Conservation (phyloP, 2,888 invertebrate genomes). For the Orchestes rusci region DNA sequence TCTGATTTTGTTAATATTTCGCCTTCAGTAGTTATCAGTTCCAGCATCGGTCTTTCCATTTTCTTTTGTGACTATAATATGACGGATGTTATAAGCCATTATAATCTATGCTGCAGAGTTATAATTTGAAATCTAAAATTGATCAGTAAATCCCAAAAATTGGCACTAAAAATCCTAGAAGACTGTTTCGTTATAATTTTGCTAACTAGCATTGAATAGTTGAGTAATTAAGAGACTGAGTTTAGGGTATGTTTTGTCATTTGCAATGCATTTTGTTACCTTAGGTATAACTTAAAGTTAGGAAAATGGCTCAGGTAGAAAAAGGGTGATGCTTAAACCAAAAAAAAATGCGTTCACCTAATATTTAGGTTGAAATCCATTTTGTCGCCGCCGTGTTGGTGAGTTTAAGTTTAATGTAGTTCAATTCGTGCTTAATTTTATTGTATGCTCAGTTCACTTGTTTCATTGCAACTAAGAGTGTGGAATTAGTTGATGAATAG, state of each 20-base stretch:
- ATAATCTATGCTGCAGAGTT: too few species aligned
- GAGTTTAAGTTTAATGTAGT: not conserved
- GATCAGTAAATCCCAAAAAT: too few species aligned
- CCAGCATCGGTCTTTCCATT: too few species aligned
- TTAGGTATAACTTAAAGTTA: not conserved
- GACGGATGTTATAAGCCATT: too few species aligned
- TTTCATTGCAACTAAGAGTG: slow-evolving; percentile 31
- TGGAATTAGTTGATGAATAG: slow-evolving; percentile 29
- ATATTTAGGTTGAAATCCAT: slow-evolving; percentile 31
- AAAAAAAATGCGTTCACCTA: slow-evolving; percentile 30
- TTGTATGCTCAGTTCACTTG: slow-evolving; percentile 31
- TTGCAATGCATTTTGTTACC: slow-evolving; percentile 6
- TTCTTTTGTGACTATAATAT: not conserved
- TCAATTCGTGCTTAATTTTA: slow-evolving; percentile 7
- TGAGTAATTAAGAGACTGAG: slow-evolving; percentile 2
- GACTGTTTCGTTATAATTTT: too few species aligned
- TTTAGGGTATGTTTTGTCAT: not conserved
- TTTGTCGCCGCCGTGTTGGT: slow-evolving; percentile 4
- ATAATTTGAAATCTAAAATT: too few species aligned
- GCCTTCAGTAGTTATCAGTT: too few species aligned
- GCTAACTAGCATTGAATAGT: too few species aligned
- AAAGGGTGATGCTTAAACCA: slow-evolving; percentile 29
- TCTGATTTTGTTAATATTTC: too few species aligned
- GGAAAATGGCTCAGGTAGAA: slow-evolving; percentile 18
- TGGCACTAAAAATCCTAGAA: too few species aligned